Percentiles rank a stretch among this genome's conserved stretches.
phyloP scores from a whole-genome alignment of 2,113 vertebrate genomes.

The Toxotes chatareus region DNA sequence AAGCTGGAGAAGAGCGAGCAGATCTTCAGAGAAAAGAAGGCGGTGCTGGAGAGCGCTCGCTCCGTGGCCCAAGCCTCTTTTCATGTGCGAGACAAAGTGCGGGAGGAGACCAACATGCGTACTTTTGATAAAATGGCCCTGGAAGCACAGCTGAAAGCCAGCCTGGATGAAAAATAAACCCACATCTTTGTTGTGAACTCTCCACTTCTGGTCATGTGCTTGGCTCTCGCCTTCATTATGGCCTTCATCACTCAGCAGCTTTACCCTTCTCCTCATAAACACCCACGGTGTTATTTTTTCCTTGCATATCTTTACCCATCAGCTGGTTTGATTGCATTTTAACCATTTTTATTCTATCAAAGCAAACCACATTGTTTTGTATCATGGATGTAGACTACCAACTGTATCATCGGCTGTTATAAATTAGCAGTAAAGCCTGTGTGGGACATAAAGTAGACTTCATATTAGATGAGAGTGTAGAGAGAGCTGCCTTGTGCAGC shows the following conservation, averaged over 20 bases:
- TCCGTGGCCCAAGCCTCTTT: slow-evolving; percentile 95
- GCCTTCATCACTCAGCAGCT: slow-evolving; percentile 61
- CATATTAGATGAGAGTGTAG: slow-evolving; percentile 30
- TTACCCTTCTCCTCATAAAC: slow-evolving; percentile 43
- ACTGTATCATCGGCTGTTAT: slow-evolving; percentile 6
- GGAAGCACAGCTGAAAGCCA: slow-evolving; percentile 94
- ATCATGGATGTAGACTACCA: slow-evolving; percentile 34
- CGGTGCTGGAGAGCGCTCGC: slow-evolving; percentile 93
- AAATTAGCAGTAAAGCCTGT: slow-evolving; percentile 27
- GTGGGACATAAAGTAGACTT: slow-evolving; percentile 31
- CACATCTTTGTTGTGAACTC: slow-evolving; percentile 30
- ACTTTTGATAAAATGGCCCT: slow-evolving; percentile 98
- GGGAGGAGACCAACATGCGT: slow-evolving; percentile 93
- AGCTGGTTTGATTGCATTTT: slow-evolving; percentile 38
- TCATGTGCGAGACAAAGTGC: slow-evolving; percentile 94
- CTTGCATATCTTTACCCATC: slow-evolving; percentile 39
- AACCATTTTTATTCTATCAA: slow-evolving; percentile 5
- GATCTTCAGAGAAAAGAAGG: slow-evolving; percentile 92
- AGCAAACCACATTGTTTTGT: slow-evolving; percentile 45
- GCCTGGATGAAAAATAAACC: slow-evolving; percentile 90
- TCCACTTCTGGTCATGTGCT: slow-evolving; percentile 47
- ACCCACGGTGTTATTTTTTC: slow-evolving; percentile 39
- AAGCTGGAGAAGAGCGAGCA: slow-evolving; percentile 98
- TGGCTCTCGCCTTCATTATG: slow-evolving; percentile 56
- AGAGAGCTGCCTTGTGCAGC: slow-evolving; percentile 30